Base-by-base conservation (phyloP, 2,113 vertebrate genomes). In the Ameiurus melas region DNA sequence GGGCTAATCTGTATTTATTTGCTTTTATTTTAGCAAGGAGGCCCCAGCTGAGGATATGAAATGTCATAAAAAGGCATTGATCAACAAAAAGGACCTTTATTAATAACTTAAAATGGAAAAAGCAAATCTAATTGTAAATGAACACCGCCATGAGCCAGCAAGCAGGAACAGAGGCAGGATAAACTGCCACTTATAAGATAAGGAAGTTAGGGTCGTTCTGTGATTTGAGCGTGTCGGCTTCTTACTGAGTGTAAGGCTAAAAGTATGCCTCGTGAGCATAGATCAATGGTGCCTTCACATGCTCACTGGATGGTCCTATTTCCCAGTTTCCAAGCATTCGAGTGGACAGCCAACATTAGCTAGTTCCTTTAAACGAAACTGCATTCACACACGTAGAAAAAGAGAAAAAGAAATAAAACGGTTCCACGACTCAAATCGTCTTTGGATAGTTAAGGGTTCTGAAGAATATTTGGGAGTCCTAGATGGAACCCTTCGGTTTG, bases 1-100 rank as follows among this genome's bases (percentile, higher is more conserved):
- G 77, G 84, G 39, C 60, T 81, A 84, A 85, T 86, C 82, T 88
- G 53, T 88, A 75, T 84, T 88, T 88, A 88, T 88, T 88, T 88
- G 58, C 87, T 78, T 77, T 77, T 84, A 64, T 84, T 84, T 75
- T 73, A 73, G 57, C 82, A 66, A 51, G 57, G 70, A 58, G 57
- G n/a, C 70, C 80, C 43, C 47, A 84, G 70, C 62, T 82, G 51
- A 71, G 70, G 33, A 87, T 71, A 82, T 73, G 51, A 83, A 84
- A 84, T 66, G 58, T 64, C 39, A 87, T 82, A 77, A 64, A 77
- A 77, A 88, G 58, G 58, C 43, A 77, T 64, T 84, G 81, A 84
- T 77, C 55, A 84, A 77, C 82, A 88, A 84, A 77, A 60, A 64
- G 39, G 57, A 47, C 57, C 27, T 53, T 87, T 84, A 88, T 77